Evolutionary conservation across 2,888 invertebrate species (phyloP), one percentile per base, ranked within the genome.

Genomic region (Agrypnus murinus): DNA sequence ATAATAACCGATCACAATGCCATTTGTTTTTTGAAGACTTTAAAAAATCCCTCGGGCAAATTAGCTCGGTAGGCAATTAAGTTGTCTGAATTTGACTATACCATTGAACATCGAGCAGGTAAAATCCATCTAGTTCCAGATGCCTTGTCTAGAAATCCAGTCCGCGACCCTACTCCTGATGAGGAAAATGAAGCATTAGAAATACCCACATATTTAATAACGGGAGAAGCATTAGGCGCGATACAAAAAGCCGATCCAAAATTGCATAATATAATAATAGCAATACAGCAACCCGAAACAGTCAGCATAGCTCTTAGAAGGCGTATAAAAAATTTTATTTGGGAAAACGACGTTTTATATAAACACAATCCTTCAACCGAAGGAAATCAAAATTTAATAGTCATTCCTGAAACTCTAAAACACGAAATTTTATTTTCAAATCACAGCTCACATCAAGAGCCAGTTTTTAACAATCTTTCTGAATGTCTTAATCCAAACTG

Each of bases 1-100:
- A 53, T 68, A 0, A 53, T 68, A 1, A 68, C 68, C 4, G 73
- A 69, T 46, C 72, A 66, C 38, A 50, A 71, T 19, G 64, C 71
- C 9, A 12, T 72, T 5, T 66, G 48, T n/a, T 72, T 36, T 17
- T 10, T 72, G n/a, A 70, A 70, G 45, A 32, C 48, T 8, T 34
- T 40, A 7, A 63, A 68, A 25, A 34, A 65, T 15, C 25, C 43
- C 10, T 31, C 62, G 2, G 45, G 46, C 25, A 32, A 14, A 36
- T 45, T 62, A 14, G 46, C 45, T 3, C 10, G 62, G 6, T 62
- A 46, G 73, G 63, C 64, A 9, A 64, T 73, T n/a, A 63, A 63
- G 17, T 17, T 63, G 7, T 50, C 48, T 2, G 48, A 73, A 57
- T 73, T 46, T 55, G 73, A 71, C 10, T 71, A 58, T 25, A 46